Percentiles rank a stretch among this genome's conserved stretches.
phyloP scores from a whole-genome alignment of 37 sponge, comb jelly and placozoan species.

The Lycopodina hypogea region DNA sequence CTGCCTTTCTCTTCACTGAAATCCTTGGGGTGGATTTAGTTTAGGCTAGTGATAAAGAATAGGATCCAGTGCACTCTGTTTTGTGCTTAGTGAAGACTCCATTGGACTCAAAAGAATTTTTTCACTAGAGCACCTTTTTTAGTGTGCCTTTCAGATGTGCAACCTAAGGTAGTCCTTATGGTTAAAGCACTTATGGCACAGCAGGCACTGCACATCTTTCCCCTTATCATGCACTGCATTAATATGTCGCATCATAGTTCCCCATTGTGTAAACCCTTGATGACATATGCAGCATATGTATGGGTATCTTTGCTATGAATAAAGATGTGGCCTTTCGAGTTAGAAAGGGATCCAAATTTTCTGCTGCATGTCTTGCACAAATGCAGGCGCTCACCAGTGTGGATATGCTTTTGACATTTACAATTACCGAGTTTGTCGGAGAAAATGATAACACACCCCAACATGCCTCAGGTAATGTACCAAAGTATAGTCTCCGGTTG shows the following conservation, averaged over 20 bases:
- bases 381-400: slow-evolving; percentile 6
- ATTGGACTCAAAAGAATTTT: slow-evolving; percentile 3
- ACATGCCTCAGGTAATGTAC: no score
- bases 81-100: neutral
- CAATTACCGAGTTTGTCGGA: no score
- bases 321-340: slow-evolving; percentile 16
- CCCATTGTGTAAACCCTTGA: slow-evolving; percentile 35
- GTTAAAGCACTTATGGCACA: slow-evolving; percentile 24
- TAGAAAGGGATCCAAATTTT: slow-evolving; percentile 25
- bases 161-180: slow-evolving; percentile 32
- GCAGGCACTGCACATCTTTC: slow-evolving; percentile 16
- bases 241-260: slow-evolving; percentile 35
- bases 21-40: neutral
- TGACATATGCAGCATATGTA: slow-evolving; percentile 23
- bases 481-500: no score
- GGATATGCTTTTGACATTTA: slow-evolving; percentile 33
- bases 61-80: slow-evolving; percentile 6
- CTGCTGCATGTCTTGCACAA: slow-evolving; percentile 27
- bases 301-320: slow-evolving; percentile 36
- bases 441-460: no score
- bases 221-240: slow-evolving; percentile 26
- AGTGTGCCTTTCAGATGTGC: slow-evolving; percentile 26
- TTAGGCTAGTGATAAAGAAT: neutral
- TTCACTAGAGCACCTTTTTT: slow-evolving; percentile 22
- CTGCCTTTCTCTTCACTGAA: neutral